These are phyloP conservation scores for Circaetus cinerascens DNA, from an alignment of 2,113 vertebrate genomes.

Conservation along the genomic window DNA sequence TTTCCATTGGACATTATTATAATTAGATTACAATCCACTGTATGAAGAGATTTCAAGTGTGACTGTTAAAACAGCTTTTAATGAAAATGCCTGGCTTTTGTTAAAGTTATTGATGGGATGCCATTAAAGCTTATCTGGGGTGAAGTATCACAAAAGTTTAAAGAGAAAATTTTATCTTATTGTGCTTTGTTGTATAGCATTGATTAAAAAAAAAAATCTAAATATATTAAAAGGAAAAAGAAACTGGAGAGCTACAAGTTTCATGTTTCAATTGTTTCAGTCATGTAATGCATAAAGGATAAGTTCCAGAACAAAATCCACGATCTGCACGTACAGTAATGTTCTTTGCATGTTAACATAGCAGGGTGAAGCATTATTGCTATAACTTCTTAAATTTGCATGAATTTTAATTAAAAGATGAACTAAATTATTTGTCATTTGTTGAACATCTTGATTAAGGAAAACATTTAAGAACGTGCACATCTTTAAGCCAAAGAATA, in stretches of 20 bases:
- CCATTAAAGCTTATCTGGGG: background rate
- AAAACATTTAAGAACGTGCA: background rate
- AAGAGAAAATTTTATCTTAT: background rate
- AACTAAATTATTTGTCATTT: background rate
- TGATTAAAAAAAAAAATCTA: background rate
- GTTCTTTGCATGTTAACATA: background rate
- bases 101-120: background rate
- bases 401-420: background rate
- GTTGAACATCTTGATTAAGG: background rate
- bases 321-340: background rate
- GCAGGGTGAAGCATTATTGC: background rate
- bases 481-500: rapidly evolving
- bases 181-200: background rate
- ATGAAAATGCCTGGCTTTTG: background rate
- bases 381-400: background rate
- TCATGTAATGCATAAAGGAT: background rate
- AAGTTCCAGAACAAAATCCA: background rate
- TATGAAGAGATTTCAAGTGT: background rate
- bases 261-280: background rate
- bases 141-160: background rate
- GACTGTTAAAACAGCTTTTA: slow-evolving; percentile 12
- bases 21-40: background rate
- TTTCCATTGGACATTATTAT: slow-evolving; percentile 35
- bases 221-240: background rate
- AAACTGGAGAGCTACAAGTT: background rate